Percentiles rank a stretch among this genome's conserved stretches.
These are phyloP conservation scores for Miltochrista miniata DNA, from an alignment of 2,888 invertebrate genomes.

Conservation along the genomic window DNA sequence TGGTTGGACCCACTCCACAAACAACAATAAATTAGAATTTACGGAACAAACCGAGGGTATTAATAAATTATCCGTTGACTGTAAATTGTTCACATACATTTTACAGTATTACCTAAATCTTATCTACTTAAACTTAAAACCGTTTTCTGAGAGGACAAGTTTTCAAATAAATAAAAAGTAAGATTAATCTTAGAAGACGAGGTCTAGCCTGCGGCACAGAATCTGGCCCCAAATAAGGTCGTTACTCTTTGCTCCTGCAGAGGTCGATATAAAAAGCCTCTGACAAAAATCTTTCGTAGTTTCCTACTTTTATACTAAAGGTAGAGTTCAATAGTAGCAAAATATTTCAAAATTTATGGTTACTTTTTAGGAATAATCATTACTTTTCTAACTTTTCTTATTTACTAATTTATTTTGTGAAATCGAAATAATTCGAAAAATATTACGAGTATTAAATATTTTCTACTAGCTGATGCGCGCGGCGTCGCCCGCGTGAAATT, in stretches of 20 bases:
- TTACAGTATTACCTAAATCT: not conserved
- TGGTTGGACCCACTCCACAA: not conserved
- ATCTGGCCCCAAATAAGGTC: conserved; percentile 47
- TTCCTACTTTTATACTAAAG: conserved; percentile 51
- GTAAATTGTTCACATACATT: no score
- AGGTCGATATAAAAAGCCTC: conserved; percentile 45
- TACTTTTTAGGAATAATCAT: no score
- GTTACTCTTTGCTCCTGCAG: conserved; percentile 43
- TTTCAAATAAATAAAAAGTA: conserved; percentile 33
- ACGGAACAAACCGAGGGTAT: not conserved
- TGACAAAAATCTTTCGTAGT: conserved; percentile 46
- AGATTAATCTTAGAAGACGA: conserved; percentile 34
- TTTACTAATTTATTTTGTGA: no score
- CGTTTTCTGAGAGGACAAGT: not conserved
- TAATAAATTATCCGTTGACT: not conserved
- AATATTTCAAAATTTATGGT: conserved; percentile 34
- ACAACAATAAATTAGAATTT: not conserved
- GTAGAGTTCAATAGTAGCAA: conserved; percentile 30
- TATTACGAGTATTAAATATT: no score
- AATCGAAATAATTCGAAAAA: no score
- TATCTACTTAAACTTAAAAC: not conserved
- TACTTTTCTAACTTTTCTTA: no score
- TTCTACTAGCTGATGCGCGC: no score
- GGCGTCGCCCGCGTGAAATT: no score
- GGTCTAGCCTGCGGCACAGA: conserved; percentile 33